Evolutionary conservation across 2,888 invertebrate species (phyloP).

Genomic region (Microdon myrmicae): DNA sequence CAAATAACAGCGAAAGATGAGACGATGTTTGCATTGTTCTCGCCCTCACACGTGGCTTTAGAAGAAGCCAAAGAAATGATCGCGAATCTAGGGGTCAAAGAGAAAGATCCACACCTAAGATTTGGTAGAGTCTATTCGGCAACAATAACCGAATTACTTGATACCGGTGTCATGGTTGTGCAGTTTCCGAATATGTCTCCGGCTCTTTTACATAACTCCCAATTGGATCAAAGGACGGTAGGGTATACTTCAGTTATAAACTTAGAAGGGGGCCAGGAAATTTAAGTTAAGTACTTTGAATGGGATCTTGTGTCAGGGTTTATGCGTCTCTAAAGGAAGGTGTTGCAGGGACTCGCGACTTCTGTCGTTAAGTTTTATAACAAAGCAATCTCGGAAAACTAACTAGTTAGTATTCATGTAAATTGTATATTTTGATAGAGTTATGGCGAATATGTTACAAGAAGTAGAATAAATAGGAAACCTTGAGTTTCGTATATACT

Average conservation of each 20-base stretch:
- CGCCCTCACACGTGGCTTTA: constrained; percentile 88
- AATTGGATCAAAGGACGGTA: constrained; percentile 89
- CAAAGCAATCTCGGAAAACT: constrained; percentile 49
- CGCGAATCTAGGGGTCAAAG: constrained; percentile 73
- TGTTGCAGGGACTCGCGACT: constrained; percentile 76
- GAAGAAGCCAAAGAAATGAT: constrained; percentile 89
- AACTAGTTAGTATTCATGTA: constrained; percentile 3
- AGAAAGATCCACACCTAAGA: constrained; percentile 82
- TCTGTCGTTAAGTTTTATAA: constrained; percentile 69
- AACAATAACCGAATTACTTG: constrained; percentile 88
- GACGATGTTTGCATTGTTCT: constrained; percentile 82
- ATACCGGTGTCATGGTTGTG: constrained; percentile 89
- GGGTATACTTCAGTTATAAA: constrained; percentile 89
- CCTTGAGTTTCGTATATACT: no score
- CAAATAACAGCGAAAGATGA: constrained; percentile 84
- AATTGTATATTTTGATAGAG: constrained; percentile 8
- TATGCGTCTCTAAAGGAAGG: constrained; percentile 90
- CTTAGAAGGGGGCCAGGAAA: constrained; percentile 87
- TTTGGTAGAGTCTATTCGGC: constrained; percentile 94
- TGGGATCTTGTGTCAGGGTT: constrained; percentile 93
- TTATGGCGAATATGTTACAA: no score
- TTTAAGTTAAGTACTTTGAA: constrained; percentile 96
- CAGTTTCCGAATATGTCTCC: constrained; percentile 86
- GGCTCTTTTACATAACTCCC: constrained; percentile 88
- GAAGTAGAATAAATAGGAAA: no score